Percentiles rank a stretch among this genome's conserved stretches.
These are phyloP conservation scores for Avahi laniger DNA, from an alignment of 2,797 vertebrate genomes.

Conservation along the genomic window DNA sequence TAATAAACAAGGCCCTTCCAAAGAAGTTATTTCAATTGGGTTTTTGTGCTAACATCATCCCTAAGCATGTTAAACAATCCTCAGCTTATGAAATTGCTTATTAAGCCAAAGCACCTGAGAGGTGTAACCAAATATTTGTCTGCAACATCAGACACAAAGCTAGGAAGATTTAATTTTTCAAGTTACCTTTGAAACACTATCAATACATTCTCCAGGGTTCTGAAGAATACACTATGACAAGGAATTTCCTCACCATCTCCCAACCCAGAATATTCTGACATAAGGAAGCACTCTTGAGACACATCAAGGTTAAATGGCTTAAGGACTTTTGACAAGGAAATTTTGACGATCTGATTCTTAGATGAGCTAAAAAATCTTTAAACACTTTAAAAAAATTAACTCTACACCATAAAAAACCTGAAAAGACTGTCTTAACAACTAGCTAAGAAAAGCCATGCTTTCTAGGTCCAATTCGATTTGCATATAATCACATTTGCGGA, in stretches of 20 bases:
- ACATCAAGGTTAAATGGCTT: slow-evolving; percentile 41
- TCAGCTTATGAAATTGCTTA: neutral
- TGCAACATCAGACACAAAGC: neutral
- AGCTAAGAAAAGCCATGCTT: slow-evolving; percentile 12
- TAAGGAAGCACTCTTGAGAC: slow-evolving; percentile 62
- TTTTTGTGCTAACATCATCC: neutral
- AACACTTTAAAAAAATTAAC: slow-evolving; percentile 30
- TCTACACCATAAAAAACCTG: neutral
- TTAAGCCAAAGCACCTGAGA: neutral
- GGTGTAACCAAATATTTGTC: neutral
- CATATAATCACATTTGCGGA: neutral
- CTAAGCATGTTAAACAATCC: neutral
- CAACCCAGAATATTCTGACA: slow-evolving; percentile 21
- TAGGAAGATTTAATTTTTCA: slow-evolving; percentile 1
- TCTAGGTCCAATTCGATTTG: neutral
- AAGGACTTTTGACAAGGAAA: slow-evolving; percentile 49
- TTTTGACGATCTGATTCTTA: slow-evolving; percentile 18
- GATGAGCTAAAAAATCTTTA: slow-evolving; percentile 35
- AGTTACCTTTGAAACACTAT: slow-evolving; percentile 50
- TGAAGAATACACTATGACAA: slow-evolving; percentile 52
- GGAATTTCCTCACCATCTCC: slow-evolving; percentile 47
- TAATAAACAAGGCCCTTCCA: neutral
- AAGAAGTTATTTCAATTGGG: neutral
- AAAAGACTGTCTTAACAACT: neutral
- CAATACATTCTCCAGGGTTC: neutral